Evolutionary conservation across 2,113 vertebrate species (phyloP), one percentile per base, ranked within the genome.

Genomic region (Panurus biarmicus): DNA sequence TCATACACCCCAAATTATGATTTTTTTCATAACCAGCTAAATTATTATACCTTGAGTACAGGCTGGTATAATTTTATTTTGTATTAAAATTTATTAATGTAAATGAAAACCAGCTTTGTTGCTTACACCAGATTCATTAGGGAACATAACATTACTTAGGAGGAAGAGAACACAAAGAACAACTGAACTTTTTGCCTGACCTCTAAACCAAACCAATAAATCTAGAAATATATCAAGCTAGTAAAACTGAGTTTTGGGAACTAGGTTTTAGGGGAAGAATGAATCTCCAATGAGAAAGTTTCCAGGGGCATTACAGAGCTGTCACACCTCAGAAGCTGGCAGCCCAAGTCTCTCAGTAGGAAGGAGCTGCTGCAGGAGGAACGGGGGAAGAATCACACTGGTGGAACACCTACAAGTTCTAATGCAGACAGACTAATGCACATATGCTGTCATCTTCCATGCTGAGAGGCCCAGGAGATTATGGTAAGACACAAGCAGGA

Each of bases 361-460:
- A 76, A 53, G 12, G 14, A 1, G 22, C 14, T 48, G 45, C 50
- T 61, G 16, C 23, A 25, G 48, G 10, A 33, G 20, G 3, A 40
- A 4, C 2, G 2, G 13, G 14, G 14, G 14, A 40, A n/a, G 10
- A 69, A 48, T n/a, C 28, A 12, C 13, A 1, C 0, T 18, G 38
- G 5, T 29, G 47, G 18, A 25, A 44, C 14, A 54, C 9, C 23
- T 57, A 2, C 9, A 48, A 10, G 28, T 14, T 40, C 31, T 75
- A n/a, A n/a, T 67, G 48, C 42, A n/a, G n/a, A 10, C 5, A n/a
- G 25, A 5, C 47, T 66, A 17, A 67, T 3, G 10, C 28, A 61
- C 0, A 0, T 0, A 2, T 21, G 11, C 9, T 17, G 12, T 9
- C 50, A 40, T 13, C 3, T 2, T 0, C 10, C 12, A 10, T 6